A percentile compares a stretch with the other conserved stretches of the same genome.
phyloP scores from a whole-genome alignment of 2,113 vertebrate species.

The Mesoclemmys tuberculata region DNA sequence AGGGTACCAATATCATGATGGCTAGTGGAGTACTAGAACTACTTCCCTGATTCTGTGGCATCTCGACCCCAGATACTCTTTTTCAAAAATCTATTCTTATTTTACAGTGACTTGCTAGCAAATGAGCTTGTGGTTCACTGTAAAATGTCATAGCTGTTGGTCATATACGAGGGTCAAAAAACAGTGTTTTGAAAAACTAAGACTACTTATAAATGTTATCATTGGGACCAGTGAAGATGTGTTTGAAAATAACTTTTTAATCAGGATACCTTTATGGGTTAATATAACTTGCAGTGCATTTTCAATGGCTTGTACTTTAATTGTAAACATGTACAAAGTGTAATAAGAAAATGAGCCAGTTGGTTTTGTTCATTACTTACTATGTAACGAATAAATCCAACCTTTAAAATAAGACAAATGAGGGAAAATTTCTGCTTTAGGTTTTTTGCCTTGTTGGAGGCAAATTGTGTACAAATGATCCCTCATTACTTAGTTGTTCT shows the following conservation, averaged over 20 bases:
- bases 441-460: constrained; percentile 17
- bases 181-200: constrained; percentile 25
- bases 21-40: not conserved
- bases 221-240: constrained; percentile 65
- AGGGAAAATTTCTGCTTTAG: not conserved
- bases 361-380: constrained; percentile 7
- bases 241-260: constrained; percentile 35
- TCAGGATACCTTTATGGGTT: constrained; percentile 19
- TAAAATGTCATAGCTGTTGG: not conserved
- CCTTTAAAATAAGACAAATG: constrained; percentile 10
- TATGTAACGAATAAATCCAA: constrained; percentile 16
- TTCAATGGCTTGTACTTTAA: constrained; percentile 44
- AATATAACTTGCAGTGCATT: constrained; percentile 2
- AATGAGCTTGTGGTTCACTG: constrained; percentile 8
- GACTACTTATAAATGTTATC: not conserved
- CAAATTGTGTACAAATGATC: constrained; percentile 11
- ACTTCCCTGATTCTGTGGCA: not conserved
- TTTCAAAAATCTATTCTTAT: not conserved
- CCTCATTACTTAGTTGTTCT: constrained; percentile 47
- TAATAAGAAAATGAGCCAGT: constrained; percentile 34
- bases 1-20: not conserved
- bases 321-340: not conserved
- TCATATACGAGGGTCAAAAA: constrained; percentile 17
- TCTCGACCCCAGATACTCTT: not conserved
- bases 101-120: constrained; percentile 15